A percentile compares a stretch with the other conserved stretches of the same genome.
These are phyloP conservation scores for Axea sp. DNA, from an alignment of 2,888 invertebrate species.

Conservation along the genomic window DNA sequence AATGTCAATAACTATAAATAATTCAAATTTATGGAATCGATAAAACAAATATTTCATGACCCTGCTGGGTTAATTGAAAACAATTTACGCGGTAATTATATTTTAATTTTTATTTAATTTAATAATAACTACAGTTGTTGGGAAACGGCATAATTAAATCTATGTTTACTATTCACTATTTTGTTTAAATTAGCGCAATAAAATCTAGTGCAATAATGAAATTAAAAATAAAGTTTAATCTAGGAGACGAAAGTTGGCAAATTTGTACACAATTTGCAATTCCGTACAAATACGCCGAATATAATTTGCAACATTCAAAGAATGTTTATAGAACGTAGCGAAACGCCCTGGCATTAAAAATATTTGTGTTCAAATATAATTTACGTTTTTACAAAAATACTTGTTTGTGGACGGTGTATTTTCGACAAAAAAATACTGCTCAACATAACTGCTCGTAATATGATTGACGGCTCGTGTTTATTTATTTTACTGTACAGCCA, in stretches of 20 bases:
- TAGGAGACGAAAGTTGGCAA: constrained; percentile 7
- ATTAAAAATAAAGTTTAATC: constrained; percentile 1
- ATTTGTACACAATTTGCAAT: constrained; percentile 13
- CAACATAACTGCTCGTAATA: constrained; percentile 46
- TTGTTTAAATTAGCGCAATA: no score
- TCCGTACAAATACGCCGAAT: constrained; percentile 15
- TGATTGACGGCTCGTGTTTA: constrained; percentile 54
- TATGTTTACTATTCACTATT: no score
- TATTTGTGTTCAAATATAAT: constrained; percentile 46
- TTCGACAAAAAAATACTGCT: constrained; percentile 50
- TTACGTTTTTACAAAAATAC: constrained; percentile 45
- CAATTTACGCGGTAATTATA: constrained; percentile 6
- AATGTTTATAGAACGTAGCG: constrained; percentile 24
- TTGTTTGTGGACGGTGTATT: constrained; percentile 35
- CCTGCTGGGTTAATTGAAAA: neutral
- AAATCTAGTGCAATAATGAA: neutral
- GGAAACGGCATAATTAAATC: neutral
- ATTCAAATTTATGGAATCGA: constrained; percentile 10
- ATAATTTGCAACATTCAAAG: constrained; percentile 20
- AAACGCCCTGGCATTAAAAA: constrained; percentile 14
- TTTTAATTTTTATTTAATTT: neutral
- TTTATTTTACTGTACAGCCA: constrained; percentile 52
- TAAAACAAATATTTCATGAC: neutral
- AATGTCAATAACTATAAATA: constrained; percentile 9
- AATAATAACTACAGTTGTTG: neutral